Percentiles rank a stretch among this genome's conserved stretches.
Evolutionary conservation across 2,888 invertebrate genomes (phyloP).

Genomic region (Eristalinus aeneus): DNA sequence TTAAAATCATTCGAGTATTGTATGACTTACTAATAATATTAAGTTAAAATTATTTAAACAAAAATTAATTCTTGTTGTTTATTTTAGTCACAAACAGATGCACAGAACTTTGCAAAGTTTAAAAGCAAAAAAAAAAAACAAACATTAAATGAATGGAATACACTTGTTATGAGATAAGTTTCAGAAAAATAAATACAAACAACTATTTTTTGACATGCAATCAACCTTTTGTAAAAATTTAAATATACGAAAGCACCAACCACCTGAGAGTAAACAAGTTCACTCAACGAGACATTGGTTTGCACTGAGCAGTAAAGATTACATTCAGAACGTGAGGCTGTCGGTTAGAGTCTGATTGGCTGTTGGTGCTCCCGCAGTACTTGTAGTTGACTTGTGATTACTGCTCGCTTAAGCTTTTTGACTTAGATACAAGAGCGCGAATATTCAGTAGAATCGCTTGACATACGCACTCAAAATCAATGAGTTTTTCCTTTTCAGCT

Average conservation of each 20-base stretch:
- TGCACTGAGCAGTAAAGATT: constrained; percentile 57
- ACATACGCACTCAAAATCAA: constrained; percentile 58
- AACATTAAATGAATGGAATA: background rate
- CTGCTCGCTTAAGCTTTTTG: constrained; percentile 61
- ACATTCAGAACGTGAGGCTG: constrained; percentile 63
- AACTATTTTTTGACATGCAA: constrained; percentile 10
- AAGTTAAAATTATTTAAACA: background rate
- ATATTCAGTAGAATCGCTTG: constrained; percentile 29
- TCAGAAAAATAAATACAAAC: background rate
- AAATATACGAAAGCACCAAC: constrained; percentile 48
- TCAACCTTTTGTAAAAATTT: constrained; percentile 22
- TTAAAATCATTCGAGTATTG: background rate
- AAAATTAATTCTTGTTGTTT: background rate
- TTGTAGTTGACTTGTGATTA: constrained; percentile 57
- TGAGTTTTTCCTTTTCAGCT: constrained; percentile 36
- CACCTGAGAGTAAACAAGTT: constrained; percentile 52
- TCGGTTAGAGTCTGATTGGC: constrained; percentile 53
- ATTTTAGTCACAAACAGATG: background rate
- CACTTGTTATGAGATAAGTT: background rate
- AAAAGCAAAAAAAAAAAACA: background rate
- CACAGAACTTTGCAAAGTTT: background rate
- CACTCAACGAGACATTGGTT: constrained; percentile 66
- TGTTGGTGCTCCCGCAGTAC: constrained; percentile 56
- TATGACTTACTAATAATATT: background rate
- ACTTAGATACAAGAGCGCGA: constrained; percentile 39